These are phyloP conservation scores for Edolisoma coerulescens DNA, from an alignment of 2,113 vertebrate genomes.

Conservation along the genomic window DNA sequence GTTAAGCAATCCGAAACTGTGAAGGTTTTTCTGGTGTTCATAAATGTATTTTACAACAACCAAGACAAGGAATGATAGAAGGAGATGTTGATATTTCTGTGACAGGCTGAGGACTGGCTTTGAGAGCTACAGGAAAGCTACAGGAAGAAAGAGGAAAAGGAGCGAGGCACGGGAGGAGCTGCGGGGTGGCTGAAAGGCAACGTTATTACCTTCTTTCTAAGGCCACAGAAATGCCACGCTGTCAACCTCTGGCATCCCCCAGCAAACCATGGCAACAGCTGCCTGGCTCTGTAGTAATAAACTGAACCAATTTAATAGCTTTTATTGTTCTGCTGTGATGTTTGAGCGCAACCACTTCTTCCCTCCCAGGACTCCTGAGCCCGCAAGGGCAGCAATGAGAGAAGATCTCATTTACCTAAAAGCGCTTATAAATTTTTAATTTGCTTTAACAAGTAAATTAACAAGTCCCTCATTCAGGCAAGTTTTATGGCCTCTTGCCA, in stretches of 20 bases:
- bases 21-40: neutral
- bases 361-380: conserved; percentile 85
- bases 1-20: neutral
- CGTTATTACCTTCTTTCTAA: neutral
- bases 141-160: neutral
- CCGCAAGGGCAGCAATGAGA: conserved; percentile 91
- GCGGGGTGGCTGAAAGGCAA: neutral
- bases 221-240: conserved; percentile 73
- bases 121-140: rapidly evolving
- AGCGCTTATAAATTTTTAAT: conserved; percentile 99
- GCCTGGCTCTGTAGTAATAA: conserved; percentile 86
- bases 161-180: neutral
- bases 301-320: conserved; percentile 92
- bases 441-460: conserved; percentile 99
- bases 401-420: conserved; percentile 99
- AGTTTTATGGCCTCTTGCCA: conserved; percentile 98
- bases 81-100: neutral
- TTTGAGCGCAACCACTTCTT: conserved; percentile 86
- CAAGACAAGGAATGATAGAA: neutral
- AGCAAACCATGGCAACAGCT: conserved; percentile 91
- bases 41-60: neutral
- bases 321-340: conserved; percentile 96
- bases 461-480: conserved; percentile 99
- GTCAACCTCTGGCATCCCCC: conserved; percentile 82
- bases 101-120: neutral